Evolutionary conservation across 1,140 invertebrate genomes (phyloP).

Genomic region (Periplaneta americana): DNA sequence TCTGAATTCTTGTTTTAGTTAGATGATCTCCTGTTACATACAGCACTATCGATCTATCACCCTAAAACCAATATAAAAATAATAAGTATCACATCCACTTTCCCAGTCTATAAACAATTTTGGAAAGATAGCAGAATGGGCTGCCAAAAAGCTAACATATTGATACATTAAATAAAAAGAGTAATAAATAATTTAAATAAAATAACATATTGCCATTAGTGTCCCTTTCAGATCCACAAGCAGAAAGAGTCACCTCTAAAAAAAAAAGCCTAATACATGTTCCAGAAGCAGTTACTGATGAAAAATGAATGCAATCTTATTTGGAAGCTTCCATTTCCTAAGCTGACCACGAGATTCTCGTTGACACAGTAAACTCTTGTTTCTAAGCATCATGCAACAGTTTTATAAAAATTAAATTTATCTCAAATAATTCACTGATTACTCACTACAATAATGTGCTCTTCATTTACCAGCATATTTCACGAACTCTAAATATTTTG

Average conservation of each 20-base stretch:
- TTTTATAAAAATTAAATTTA: no score
- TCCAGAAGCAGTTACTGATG: neutral
- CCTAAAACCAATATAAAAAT: neutral
- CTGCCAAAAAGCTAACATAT: neutral
- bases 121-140: neutral
- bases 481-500: no score
- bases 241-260: neutral
- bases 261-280: neutral
- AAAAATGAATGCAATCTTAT: neutral
- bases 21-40: no score
- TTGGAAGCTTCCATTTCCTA: no score
- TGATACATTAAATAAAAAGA: neutral
- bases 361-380: neutral
- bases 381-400: no score
- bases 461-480: no score
- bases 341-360: neutral
- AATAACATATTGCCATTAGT: neutral
- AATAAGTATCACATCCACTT: neutral
- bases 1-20: neutral
- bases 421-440: no score
- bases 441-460: no score
- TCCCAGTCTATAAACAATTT: neutral
- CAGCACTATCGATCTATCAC: no score
- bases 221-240: neutral
- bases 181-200: neutral